Evolutionary conservation across 2,797 vertebrate species (phyloP), one percentile per base, ranked within the genome.

Genomic region (Myotis vivesi): DNA sequence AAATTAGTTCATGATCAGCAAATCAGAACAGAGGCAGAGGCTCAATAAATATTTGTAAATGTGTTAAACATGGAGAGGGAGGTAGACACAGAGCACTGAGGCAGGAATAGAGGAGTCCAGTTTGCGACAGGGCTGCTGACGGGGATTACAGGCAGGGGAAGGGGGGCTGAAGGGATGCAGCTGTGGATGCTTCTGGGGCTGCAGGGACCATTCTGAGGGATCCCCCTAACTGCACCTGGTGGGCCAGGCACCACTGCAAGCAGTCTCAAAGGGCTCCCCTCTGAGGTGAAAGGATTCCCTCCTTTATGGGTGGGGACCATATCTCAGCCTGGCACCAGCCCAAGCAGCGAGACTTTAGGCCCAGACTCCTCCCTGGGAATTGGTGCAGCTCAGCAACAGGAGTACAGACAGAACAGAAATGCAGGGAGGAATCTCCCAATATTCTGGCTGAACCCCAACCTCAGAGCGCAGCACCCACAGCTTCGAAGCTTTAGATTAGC

Each of bases 171-270:
- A 41, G 72, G 23, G 16, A 17, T 59, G 12, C 0, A 1, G 80
- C 33, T 33, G 7, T 44, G 41, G 28, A 22, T 76, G 66, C 38
- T 59, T 53, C n/a, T 0, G 6, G 22, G 49, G 82, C 55, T 17
- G 17, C 0, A 4, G 30, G 15, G 33, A 17, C 17, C 9, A 10
- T 13, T 25, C 33, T 16, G 8, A 66, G 30, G 85, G 36, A 23
- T 17, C 44, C n/a, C 25, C 49, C 55, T 44, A 53, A 53, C 7
- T 20, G 53, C 1, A 6, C 49, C n/a, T 1, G 0, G 23, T 41
- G 55, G 51, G 71, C 11, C 19, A 28, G 57, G n/a, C 20, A 80
- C 59, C 25, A 51, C n/a, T 46, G 38, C 28, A 53, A 5, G 10
- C 7, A 25, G 36, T 51, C 17, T 59, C 41, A 15, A 10, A 38